Evolutionary conservation across 2,797 vertebrate species (phyloP).

Genomic region (Darevskia mixta): DNA sequence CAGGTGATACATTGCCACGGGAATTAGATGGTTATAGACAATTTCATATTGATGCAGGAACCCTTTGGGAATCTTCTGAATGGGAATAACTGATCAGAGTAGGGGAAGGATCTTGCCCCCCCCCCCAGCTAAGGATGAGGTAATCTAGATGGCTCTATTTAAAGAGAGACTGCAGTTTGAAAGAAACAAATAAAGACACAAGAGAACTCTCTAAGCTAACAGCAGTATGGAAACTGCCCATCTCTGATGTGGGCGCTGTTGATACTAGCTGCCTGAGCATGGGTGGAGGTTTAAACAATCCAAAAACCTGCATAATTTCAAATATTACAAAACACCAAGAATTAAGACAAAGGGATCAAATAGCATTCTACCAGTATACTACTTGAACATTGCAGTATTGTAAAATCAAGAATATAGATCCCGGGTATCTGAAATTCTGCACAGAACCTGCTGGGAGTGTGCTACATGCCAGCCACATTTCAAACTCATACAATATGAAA

Average conservation of each 20-base stretch:
- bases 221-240: background rate
- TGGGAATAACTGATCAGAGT: background rate
- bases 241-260: background rate
- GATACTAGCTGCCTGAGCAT: background rate
- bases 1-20: background rate
- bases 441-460: too few relatives aligned
- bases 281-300: background rate
- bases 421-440: background rate
- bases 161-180: background rate
- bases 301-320: background rate
- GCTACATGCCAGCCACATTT: background rate
- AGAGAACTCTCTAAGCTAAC: background rate
- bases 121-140: background rate
- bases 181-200: background rate
- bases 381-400: background rate
- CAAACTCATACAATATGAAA: background rate
- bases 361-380: background rate
- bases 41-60: background rate
- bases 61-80: background rate
- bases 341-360: background rate
- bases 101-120: background rate
- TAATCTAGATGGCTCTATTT: background rate
- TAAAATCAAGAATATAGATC: background rate
- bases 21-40: background rate
- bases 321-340: background rate